phyloP scores from a whole-genome alignment of 2,888 invertebrate species.

The Podabrus alpinus region DNA sequence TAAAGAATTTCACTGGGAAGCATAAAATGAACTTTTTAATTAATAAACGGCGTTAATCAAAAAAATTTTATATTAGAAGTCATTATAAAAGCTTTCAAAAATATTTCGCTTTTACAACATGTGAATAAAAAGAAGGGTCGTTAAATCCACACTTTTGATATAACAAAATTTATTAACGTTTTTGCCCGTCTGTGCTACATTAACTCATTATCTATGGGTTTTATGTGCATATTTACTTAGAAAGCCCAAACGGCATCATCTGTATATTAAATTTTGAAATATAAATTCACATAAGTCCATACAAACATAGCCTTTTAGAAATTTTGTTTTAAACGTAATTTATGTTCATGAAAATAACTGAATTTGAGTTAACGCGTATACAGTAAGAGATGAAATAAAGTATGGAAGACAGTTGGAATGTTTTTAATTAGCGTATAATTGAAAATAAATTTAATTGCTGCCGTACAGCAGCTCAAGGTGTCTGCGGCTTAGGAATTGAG shows the following conservation, averaged over 20 bases:
- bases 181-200: not conserved
- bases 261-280: not conserved
- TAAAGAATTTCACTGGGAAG: not conserved
- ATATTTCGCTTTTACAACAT: not conserved
- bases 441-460: not conserved
- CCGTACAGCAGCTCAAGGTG: not conserved
- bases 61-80: not conserved
- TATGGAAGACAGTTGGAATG: not conserved
- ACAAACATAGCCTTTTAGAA: not conserved
- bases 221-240: not conserved
- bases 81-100: not conserved
- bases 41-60: not conserved
- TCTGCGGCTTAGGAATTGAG: too few relatives aligned
- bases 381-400: not conserved
- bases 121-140: not conserved
- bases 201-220: conserved; percentile 1
- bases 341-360: not conserved
- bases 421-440: not conserved
- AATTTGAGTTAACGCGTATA: not conserved
- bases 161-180: conserved; percentile 1
- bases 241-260: not conserved
- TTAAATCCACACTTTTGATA: conserved; percentile 2
- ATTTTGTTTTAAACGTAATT: not conserved
- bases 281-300: not conserved
- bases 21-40: not conserved